Base-by-base conservation (phyloP, 2,888 invertebrate species). In the Pyrocoelia pectoralis region DNA sequence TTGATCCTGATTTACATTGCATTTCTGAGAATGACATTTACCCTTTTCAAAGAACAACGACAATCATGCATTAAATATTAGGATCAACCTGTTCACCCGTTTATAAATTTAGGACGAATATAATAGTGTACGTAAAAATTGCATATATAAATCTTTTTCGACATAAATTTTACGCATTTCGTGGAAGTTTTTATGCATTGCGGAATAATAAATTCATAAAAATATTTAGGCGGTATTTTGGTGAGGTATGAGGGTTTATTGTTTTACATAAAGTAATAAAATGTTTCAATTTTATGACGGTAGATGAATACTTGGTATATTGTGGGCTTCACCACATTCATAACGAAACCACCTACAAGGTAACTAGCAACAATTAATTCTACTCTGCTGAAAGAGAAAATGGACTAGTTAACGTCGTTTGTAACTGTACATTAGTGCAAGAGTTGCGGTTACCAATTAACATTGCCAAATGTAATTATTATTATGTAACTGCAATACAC, bases 21-120 rank as follows among this genome's bases (percentile, higher is more conserved):
- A 57, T 14, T 38, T 10, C 38, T 50, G 49, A 49, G 14, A 5
- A 12, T 24, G 49, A 56, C 50, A 40, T 56, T 56, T 50, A 49
- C 56, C 56, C 48, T 48, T 46, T 56, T 56, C 48, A 48, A 29
- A 24, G 19, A 8, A 43, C 24, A 8, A 18, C 24, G 19, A 43
- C 10, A 40, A 17, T 12, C 40, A 17, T 18, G 40, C n/a, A 19
- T 40, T 38, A 53, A 53, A 53, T 40, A 41, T 17, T 53, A 46
- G 18, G 46, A 17, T 46, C 18, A 17, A 46, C 10, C 24, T 15
- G 9, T 46, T 33, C 33, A 2, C n/a, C 8, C 8, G 33, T n/a
- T 33, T 33, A n/a, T 33, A 33, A 33, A n/a, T 33, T 3, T 24
- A 6, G 24, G 24, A 24, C 6, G 24, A 24, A 24, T 24, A 24